These are phyloP conservation scores for Dasysyrphus tricinctus DNA, from an alignment of 2,888 invertebrate genomes.

Conservation along the genomic window DNA sequence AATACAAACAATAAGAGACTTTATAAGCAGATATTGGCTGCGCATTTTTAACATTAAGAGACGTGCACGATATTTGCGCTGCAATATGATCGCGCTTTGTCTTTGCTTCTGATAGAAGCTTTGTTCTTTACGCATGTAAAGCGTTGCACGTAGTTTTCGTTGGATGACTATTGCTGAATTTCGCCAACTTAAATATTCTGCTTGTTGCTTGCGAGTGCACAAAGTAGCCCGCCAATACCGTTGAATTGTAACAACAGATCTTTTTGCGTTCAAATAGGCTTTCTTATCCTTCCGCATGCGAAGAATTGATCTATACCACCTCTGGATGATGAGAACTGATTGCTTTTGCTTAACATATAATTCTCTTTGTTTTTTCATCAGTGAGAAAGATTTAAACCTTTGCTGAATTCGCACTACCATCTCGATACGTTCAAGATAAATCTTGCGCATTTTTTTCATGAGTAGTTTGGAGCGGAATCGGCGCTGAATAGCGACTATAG, in stretches of 20 bases:
- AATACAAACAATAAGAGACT: constrained; percentile 78
- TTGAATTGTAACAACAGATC: constrained; percentile 76
- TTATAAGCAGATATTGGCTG: constrained; percentile 79
- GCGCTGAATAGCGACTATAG: constrained; percentile 77
- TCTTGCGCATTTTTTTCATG: constrained; percentile 76
- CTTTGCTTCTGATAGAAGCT: constrained; percentile 77
- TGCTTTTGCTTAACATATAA: constrained; percentile 75
- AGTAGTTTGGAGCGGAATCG: constrained; percentile 78
- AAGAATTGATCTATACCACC: constrained; percentile 77
- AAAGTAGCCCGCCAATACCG: constrained; percentile 81
- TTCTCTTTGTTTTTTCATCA: constrained; percentile 76
- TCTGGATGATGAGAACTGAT: constrained; percentile 77
- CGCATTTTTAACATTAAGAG: constrained; percentile 77
- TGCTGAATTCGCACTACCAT: constrained; percentile 79
- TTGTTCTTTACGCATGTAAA: constrained; percentile 78
- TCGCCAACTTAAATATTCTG: constrained; percentile 76
- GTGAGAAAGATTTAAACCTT: constrained; percentile 79
- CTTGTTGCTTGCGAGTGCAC: constrained; percentile 77
- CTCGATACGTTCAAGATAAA: constrained; percentile 76
- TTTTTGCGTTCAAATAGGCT: constrained; percentile 75
- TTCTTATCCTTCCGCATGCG: constrained; percentile 58
- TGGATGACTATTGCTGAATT: constrained; percentile 82
- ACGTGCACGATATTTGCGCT: constrained; percentile 79
- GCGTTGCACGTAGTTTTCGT: constrained; percentile 81
- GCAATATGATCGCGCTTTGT: constrained; percentile 78